Evolutionary conservation across 2,113 vertebrate species (phyloP).

Genomic region (Oceanodroma tethys): DNA sequence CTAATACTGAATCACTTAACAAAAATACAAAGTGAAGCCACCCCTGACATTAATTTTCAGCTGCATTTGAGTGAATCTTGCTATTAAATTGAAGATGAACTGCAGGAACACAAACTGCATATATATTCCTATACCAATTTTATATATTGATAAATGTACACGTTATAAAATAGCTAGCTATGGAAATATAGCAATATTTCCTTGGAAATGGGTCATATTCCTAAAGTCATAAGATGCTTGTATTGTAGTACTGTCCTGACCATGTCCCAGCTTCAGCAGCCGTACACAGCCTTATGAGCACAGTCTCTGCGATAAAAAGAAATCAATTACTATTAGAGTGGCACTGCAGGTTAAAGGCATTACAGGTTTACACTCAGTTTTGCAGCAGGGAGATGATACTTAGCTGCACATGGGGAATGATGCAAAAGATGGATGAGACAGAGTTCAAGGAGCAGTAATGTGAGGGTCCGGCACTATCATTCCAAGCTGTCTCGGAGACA

Average conservation of each 20-base stretch:
- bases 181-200: not conserved
- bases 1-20: not conserved
- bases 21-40: conserved; percentile 11
- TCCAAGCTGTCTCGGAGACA: conserved; percentile 66
- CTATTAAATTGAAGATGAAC: not conserved
- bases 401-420: conserved; percentile 65
- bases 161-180: not conserved
- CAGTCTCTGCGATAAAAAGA: conserved; percentile 54
- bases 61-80: not conserved
- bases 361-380: conserved; percentile 65
- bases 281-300: not conserved
- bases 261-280: not conserved
- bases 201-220: not conserved
- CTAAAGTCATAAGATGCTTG: not conserved
- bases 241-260: not conserved
- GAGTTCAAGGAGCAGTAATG: conserved; percentile 81
- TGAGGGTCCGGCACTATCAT: conserved; percentile 74
- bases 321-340: conserved; percentile 76
- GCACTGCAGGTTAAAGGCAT: conserved; percentile 67
- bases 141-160: not conserved
- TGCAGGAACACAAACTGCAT: not conserved
- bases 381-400: conserved; percentile 61
- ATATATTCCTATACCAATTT: not conserved
- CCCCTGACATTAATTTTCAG: not conserved
- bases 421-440: conserved; percentile 79